Base-by-base conservation (phyloP, 2,113 vertebrate species). In the Grus americana region DNA sequence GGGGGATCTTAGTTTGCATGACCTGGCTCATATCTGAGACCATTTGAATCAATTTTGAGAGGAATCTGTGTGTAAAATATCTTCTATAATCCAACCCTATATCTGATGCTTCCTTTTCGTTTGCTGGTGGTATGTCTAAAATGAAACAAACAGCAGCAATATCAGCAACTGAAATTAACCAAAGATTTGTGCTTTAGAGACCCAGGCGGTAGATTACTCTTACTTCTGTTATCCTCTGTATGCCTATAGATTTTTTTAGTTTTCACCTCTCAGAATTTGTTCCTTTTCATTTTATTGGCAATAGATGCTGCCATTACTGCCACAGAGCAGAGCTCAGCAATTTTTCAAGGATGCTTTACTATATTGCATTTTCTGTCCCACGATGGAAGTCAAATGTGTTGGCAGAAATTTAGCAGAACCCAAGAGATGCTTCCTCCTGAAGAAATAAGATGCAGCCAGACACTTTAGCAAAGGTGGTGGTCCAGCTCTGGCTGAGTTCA, bases 261-360 rank as follows among this genome's bases (percentile, higher is more conserved):
- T 3, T 19, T 57, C 29, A 0, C 38, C 9, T 54, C 47, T 61
- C 44, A 78, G 76, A 94, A 92, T 87, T 79, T 75, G 79, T 84
- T 93, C 42, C 36, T 79, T 90, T 81, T 78, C 12, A 2, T 79
- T 97, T 95, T 95, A 96, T 92, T 95, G 86, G 73, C 88, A 91
- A 54, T 85, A 96, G 86, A 66, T 85, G 83, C 30, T 44, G 52
- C 75, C 61, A 34, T 95, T 91, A 88, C 58, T 66, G 90, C 49
- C 61, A 68, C 70, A 76, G 66, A 96, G 29, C 22, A 96, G 61
- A 94, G 49, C 87, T 94, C 89, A 67, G 87, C 78, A 46, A 38
- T 85, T 91, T 90, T 87, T 95, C 73, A 88, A 54, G 70, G 57
- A 82, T 94, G 58, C 30, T 92, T 94, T 90, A 36, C 80, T 95